Conservation (phyloP, 2,113 vertebrate genomes). For the Xyrauchen texanus region DNA sequence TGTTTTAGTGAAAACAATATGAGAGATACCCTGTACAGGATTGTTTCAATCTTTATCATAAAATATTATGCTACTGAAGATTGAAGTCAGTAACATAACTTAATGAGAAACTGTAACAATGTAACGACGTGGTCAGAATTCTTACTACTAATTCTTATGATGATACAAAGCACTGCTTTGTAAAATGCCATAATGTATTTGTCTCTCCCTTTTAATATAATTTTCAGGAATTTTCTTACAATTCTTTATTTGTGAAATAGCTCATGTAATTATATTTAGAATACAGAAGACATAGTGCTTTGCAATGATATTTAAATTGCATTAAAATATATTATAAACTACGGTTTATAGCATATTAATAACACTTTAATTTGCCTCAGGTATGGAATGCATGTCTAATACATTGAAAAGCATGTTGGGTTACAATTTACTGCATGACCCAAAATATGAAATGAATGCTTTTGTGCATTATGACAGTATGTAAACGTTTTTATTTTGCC, state of each 20-base stretch:
- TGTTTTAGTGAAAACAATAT: no score
- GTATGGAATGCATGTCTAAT: conserved; percentile 57
- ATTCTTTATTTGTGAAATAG: conserved; percentile 38
- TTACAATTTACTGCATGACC: conserved; percentile 56
- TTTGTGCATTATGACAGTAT: conserved; percentile 50
- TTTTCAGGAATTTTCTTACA: conserved; percentile 20
- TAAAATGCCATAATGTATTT: conserved; percentile 27
- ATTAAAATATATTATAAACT: conserved; percentile 44
- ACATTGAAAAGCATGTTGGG: conserved; percentile 57
- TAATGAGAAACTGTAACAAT: conserved; percentile 32
- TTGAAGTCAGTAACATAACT: conserved; percentile 19
- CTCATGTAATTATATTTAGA: conserved; percentile 19
- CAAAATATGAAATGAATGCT: conserved; percentile 49
- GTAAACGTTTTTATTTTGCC: conserved; percentile 35
- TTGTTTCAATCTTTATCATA: conserved; percentile 31
- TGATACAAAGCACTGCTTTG: conserved; percentile 39
- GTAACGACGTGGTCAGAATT: conserved; percentile 14
- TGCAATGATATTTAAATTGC: conserved; percentile 29
- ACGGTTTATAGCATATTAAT: conserved; percentile 44
- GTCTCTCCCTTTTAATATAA: conserved; percentile 6
- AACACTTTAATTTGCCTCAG: conserved; percentile 52
- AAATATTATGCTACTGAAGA: background rate
- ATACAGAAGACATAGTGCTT: conserved; percentile 27
- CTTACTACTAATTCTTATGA: conserved; percentile 28
- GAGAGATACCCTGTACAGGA: conserved; percentile 36